phyloP scores from a whole-genome alignment of 2,888 invertebrate genomes.

The Meteorus colon region DNA sequence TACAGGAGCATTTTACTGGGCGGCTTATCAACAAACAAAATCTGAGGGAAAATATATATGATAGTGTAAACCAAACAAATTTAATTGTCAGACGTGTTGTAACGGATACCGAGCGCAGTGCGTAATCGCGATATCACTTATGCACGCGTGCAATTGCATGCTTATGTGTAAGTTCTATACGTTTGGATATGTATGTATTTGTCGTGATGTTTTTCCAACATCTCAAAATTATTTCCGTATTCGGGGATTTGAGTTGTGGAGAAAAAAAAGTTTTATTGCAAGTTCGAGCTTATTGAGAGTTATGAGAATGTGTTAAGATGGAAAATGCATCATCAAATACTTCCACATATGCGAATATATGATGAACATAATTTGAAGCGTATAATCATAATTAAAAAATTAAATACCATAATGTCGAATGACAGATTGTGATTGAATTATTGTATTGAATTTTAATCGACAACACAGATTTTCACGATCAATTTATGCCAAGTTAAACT shows the following conservation, averaged over 20 bases:
- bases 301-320: too few species aligned
- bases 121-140: constrained; percentile 27
- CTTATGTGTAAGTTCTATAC: background rate
- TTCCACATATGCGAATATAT: too few species aligned
- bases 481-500: too few species aligned
- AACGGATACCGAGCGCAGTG: constrained; percentile 32
- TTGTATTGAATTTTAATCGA: too few species aligned
- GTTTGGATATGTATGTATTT: background rate
- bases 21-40: constrained; percentile 24
- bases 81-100: constrained; percentile 46
- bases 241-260: background rate
- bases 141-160: background rate
- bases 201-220: background rate
- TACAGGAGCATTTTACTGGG: constrained; percentile 26
- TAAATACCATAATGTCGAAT: too few species aligned
- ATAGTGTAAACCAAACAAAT: constrained; percentile 47
- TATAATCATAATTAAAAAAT: too few species aligned
- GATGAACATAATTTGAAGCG: too few species aligned
- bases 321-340: too few species aligned
- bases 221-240: background rate
- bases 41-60: constrained; percentile 43
- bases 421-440: too few species aligned
- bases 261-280: too few species aligned
- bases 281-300: too few species aligned
- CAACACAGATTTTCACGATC: too few species aligned